Percentiles rank a stretch among this genome's conserved stretches.
phyloP scores from a whole-genome alignment of 2,797 vertebrate species.

The Rhinichthys osculus region DNA sequence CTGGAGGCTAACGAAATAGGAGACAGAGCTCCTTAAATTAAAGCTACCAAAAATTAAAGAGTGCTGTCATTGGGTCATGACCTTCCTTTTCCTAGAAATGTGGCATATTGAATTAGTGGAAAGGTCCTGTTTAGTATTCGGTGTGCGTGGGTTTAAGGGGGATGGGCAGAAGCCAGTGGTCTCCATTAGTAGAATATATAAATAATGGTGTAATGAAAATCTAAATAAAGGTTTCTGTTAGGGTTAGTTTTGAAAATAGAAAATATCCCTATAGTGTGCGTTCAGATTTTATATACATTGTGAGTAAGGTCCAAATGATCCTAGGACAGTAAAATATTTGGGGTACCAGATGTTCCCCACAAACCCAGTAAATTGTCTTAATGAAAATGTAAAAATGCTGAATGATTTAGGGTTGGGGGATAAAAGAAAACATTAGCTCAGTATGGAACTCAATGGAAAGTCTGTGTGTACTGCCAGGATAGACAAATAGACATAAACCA shows the following conservation, averaged over 20 bases:
- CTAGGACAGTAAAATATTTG: neutral
- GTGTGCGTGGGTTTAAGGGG: neutral
- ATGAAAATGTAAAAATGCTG: neutral
- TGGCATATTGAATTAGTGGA: constrained; percentile 7
- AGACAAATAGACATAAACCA: neutral
- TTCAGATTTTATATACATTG: neutral
- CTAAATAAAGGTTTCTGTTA: neutral
- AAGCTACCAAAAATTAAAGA: constrained; percentile 19
- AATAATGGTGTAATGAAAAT: constrained; percentile 12
- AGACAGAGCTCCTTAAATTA: neutral
- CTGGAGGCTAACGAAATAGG: neutral
- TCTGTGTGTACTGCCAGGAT: neutral
- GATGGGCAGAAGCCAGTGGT: neutral
- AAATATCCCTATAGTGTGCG: neutral
- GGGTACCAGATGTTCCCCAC: neutral
- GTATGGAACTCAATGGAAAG: neutral
- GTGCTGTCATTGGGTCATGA: neutral
- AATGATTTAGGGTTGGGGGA: neutral
- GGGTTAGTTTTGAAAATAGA: neutral
- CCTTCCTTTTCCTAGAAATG: constrained; percentile 16
- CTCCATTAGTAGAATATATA: neutral
- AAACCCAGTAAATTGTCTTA: neutral
- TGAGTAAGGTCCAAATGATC: neutral
- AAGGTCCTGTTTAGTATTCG: constrained; percentile 25
- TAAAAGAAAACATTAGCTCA: neutral